Base-by-base conservation (phyloP, 2,113 vertebrate genomes). In the Plectropomus leopardus region DNA sequence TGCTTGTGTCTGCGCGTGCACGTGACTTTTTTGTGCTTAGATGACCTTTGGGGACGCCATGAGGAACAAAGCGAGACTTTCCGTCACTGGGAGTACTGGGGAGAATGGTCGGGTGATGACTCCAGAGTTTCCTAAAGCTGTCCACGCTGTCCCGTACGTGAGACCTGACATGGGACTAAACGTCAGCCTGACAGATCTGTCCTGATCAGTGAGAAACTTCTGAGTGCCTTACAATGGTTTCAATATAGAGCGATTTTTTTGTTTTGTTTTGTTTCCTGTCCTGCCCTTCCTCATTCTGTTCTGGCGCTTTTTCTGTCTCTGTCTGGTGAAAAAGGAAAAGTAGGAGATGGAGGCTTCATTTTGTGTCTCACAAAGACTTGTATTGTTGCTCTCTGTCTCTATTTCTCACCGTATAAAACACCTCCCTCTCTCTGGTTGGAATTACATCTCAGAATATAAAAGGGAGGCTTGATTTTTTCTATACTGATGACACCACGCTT, bases 221-320 rank as follows among this genome's bases (percentile, higher is more conserved):
- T 95, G 97, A 99, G 98, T 99, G 98, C 98, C 98, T 99, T 99
- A 99, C 95, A 96, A 96, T 96, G 97, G 96, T 98, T 97, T 97
- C 95, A 96, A 86, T 95, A 94, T 95, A 94, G 95, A 96, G 95
- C 77, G 95, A 93, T 96, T 84, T 94, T 34, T 92, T 73, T 78
- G 57, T 34, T 58, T 61, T 66, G n/a, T n/a, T n/a, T n/a, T n/a
- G n/a, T 64, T 59, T 50, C 36, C 44, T 64, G 50, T 82, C 61
- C 48, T 42, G 47, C 32, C 66, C 67, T 54, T 32, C 53, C 60
- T 78, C 48, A 9, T 70, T 80, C 50, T 84, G 72, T 79, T 80
- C 60, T 16, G 1, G 60, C n/a, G 24, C 80, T 87, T 83, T 86
- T 76, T 73, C 68, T 86, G 64, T 88, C 36, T 91, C 47, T 79